Evolutionary conservation across 2,797 vertebrate genomes (phyloP), one percentile per base, ranked within the genome.

Genomic region (Pseudopleuronectes americanus): DNA sequence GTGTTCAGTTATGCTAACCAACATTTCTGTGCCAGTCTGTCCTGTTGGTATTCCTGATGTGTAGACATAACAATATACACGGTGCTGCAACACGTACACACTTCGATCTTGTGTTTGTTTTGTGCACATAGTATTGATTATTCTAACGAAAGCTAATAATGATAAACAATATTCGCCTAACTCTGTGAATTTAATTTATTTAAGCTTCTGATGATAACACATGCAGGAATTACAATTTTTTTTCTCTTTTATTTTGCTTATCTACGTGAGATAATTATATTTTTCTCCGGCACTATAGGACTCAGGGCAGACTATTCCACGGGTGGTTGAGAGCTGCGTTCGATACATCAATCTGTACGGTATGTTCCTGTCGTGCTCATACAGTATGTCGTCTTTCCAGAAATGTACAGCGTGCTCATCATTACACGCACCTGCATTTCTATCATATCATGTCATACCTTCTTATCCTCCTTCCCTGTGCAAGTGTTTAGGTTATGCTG

Each of bases 281-380:
- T 90, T 23, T 74, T 9, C 26, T 79, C 41, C 71, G 75, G 17
- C 86, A 96, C 45, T 9, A 16, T 58, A 84, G 97, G 97, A 98
- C 81, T 96, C 97, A 0, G 97, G 97, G 14, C 98, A 99, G 91
- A 92, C 97, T 38, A 99, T 99, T 86, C 98, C 98, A 0, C 93
- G 96, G 24, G 97, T 99, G 14, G 98, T 97, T 19, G 98, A 99
- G 88, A 99, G 98, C 92, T 99, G 98, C 68, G 90, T 99, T 84
- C 95, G 98, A 43, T 99, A 97, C 94, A 98, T 99, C 94, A 99
- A 99, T 88, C 92, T 99, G 53, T 99, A 99, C 0, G 98, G 98
- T 99, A 89, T 92, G 96, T 81, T 0, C 2, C 31, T 48, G 5
- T 61, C 47, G 4, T 45, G 33, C 51, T 61, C 10, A 65, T 10